Evolutionary conservation across 2,797 vertebrate species (phyloP).

Genomic region (Anomalospiza imberbis): DNA sequence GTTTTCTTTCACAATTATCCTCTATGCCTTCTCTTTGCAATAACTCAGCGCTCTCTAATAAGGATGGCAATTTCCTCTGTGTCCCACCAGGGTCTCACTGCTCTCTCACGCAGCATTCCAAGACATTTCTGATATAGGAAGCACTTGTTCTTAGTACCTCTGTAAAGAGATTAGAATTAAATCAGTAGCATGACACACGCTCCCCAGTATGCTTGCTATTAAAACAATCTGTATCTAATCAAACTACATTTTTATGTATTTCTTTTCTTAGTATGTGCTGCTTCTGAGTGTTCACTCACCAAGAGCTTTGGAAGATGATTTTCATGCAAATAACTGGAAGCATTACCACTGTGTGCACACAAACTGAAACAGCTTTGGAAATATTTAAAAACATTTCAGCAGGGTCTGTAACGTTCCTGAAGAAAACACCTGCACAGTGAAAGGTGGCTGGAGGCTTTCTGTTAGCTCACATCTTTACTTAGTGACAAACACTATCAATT

Average conservation of each 20-base stretch:
- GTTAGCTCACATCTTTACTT: background rate
- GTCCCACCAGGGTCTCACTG: background rate
- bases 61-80: background rate
- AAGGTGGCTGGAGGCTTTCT: background rate
- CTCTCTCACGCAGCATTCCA: background rate
- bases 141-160: background rate
- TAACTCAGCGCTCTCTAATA: background rate
- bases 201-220: background rate
- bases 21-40: background rate
- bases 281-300: background rate
- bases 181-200: background rate
- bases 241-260: background rate
- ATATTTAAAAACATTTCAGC: background rate
- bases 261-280: background rate
- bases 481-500: background rate
- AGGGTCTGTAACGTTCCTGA: background rate
- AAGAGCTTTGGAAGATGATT: background rate
- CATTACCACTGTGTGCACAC: background rate
- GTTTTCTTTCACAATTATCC: background rate
- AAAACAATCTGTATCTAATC: background rate
- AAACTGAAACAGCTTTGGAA: background rate
- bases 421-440: background rate
- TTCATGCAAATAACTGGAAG: background rate
- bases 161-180: slow-evolving; percentile 24
- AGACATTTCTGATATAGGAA: background rate